Conservation (phyloP, 2,113 vertebrate species). For the Polypterus senegalus region DNA sequence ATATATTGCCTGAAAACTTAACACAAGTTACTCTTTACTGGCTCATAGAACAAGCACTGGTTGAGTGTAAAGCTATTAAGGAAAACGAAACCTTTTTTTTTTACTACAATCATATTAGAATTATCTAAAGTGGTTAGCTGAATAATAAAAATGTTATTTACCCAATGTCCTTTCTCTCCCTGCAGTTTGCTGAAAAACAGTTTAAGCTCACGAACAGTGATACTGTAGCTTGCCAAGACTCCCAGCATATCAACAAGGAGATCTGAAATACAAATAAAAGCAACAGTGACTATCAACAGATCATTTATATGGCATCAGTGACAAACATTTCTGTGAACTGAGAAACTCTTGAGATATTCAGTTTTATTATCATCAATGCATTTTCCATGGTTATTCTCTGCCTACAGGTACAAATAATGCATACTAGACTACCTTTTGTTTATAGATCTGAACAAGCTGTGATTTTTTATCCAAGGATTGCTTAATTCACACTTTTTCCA, state of each 20-base stretch:
- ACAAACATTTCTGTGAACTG: neutral
- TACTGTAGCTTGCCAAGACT: conserved; percentile 88
- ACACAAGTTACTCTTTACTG: too few relatives aligned
- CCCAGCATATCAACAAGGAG: conserved; percentile 92
- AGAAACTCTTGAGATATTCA: neutral
- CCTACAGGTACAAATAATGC: too few relatives aligned
- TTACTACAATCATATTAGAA: conserved; percentile 28
- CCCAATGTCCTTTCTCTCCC: conserved; percentile 88
- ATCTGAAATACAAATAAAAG: conserved; percentile 48
- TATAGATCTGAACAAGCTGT: too few relatives aligned
- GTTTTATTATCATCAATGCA: too few relatives aligned
- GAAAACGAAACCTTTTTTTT: conserved; percentile 21
- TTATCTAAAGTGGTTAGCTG: conserved; percentile 7
- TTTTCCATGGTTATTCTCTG: too few relatives aligned
- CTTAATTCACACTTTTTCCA: too few relatives aligned
- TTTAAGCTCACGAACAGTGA: conserved; percentile 92
- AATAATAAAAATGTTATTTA: conserved; percentile 36
- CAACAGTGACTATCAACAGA: neutral
- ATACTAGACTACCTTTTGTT: too few relatives aligned
- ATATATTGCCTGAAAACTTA: too few relatives aligned
- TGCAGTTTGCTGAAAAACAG: conserved; percentile 95
- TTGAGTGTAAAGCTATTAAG: neutral
- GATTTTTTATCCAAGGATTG: too few relatives aligned
- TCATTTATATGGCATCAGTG: neutral
- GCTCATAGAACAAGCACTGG: too few relatives aligned